Conservation (phyloP, 2,113 vertebrate species). For the Tachycineta bicolor region DNA sequence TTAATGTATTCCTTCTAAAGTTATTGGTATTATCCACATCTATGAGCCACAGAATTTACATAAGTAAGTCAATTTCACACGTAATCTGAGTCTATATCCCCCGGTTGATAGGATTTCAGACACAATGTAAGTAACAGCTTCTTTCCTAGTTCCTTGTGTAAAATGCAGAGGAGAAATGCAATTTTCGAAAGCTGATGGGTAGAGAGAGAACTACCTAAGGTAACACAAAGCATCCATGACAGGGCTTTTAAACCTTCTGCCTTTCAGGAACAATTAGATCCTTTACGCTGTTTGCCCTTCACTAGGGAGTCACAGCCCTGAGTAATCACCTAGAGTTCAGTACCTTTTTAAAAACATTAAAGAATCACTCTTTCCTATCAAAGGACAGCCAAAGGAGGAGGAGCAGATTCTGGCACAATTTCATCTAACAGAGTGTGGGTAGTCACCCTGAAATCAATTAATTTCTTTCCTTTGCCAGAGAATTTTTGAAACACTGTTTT, state of each 20-base stretch:
- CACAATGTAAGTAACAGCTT: background rate
- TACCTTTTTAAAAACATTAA: background rate
- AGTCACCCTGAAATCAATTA: background rate
- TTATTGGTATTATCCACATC: background rate
- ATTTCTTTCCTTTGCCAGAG: background rate
- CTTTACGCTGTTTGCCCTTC: background rate
- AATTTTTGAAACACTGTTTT: background rate
- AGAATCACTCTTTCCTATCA: background rate
- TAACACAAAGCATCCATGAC: background rate
- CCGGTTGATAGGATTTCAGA: background rate
- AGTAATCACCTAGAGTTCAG: background rate
- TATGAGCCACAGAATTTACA: background rate
- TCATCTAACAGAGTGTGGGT: background rate
- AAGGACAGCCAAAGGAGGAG: slow-evolving; percentile 16
- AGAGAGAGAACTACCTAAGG: background rate
- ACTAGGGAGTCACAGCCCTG: background rate
- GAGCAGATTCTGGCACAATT: background rate
- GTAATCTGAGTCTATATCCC: background rate
- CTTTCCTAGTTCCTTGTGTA: background rate
- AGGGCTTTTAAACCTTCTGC: background rate
- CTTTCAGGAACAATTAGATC: background rate
- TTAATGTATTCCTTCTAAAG: background rate
- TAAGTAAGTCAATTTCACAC: background rate
- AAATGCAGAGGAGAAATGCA: background rate
- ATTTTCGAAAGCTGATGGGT: background rate